Conservation (phyloP, 1,140 invertebrate genomes). For the Drosophila erecta region DNA sequence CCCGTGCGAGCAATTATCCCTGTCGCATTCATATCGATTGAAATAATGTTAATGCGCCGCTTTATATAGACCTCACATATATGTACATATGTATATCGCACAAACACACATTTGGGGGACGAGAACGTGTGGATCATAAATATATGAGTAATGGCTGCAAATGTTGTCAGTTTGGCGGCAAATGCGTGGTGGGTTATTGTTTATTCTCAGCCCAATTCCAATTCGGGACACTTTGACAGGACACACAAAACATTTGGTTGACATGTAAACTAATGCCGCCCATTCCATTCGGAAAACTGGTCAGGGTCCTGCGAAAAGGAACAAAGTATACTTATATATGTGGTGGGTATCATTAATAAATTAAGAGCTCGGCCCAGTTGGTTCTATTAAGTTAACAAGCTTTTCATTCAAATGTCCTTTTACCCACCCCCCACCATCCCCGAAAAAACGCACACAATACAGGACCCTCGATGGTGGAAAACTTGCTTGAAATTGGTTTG, state of each 20-base stretch:
- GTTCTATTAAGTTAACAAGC: constrained; percentile 78
- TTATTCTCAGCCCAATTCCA: constrained; percentile 5
- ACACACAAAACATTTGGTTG: constrained; percentile 41
- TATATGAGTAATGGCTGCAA: constrained; percentile 8
- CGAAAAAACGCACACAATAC: constrained; percentile 17
- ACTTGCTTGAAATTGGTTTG: constrained; percentile 1
- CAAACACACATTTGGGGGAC: background rate
- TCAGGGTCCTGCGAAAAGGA: background rate
- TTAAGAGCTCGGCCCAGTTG: constrained; percentile 51
- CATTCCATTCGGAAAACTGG: background rate
- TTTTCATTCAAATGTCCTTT: constrained; percentile 70
- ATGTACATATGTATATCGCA: background rate
- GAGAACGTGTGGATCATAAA: constrained; percentile 1
- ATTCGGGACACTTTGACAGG: constrained; percentile 35
- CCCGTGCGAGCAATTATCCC: constrained; percentile 31
- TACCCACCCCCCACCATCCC: background rate
- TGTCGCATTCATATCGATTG: constrained; percentile 23
- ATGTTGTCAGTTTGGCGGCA: constrained; percentile 13
- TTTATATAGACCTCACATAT: constrained; percentile 14
- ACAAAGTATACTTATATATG: constrained; percentile 6
- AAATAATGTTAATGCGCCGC: constrained; percentile 48
- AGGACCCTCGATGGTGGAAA: constrained; percentile 2
- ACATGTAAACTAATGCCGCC: constrained; percentile 60
- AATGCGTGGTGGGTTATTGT: background rate
- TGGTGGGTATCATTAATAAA: constrained; percentile 69